Percentiles rank a stretch among this genome's conserved stretches.
Conservation (phyloP, 2,797 vertebrate genomes). For the Tokudaia muenninki region DNA sequence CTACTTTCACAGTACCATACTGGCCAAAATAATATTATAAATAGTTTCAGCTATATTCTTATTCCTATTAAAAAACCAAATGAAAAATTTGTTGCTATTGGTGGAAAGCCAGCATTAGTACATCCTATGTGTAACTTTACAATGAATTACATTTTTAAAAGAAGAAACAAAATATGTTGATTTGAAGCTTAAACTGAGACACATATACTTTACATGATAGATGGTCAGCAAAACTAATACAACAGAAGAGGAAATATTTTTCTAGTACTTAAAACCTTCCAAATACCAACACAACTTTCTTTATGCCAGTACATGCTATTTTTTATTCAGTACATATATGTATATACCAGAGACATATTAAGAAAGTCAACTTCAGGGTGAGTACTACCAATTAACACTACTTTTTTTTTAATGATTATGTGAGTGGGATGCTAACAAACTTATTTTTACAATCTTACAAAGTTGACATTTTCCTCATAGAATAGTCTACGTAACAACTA, state of each 20-base stretch:
- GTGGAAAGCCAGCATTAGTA: neutral
- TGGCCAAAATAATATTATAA: neutral
- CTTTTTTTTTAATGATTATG: neutral
- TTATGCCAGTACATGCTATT: neutral
- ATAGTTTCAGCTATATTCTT: constrained; percentile 3
- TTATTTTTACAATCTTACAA: neutral
- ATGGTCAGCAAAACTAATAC: neutral
- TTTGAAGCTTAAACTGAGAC: neutral
- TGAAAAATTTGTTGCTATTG: constrained; percentile 1
- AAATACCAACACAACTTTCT: neutral
- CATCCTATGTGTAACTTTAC: neutral
- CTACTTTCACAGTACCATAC: neutral
- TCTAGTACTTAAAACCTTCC: neutral
- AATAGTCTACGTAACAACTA: neutral
- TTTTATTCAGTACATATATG: neutral
- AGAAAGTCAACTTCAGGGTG: neutral
- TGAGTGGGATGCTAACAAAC: constrained; percentile 22
- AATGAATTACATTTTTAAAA: neutral
- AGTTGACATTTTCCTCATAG: neutral
- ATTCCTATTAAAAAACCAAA: constrained; percentile 28
- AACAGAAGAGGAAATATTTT: neutral
- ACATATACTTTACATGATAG: neutral
- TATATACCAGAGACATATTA: neutral
- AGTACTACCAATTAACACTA: neutral
- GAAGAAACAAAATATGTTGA: neutral